Base-by-base conservation (phyloP, 2,888 invertebrate genomes). In the Sarcophaga caerulescens region DNA sequence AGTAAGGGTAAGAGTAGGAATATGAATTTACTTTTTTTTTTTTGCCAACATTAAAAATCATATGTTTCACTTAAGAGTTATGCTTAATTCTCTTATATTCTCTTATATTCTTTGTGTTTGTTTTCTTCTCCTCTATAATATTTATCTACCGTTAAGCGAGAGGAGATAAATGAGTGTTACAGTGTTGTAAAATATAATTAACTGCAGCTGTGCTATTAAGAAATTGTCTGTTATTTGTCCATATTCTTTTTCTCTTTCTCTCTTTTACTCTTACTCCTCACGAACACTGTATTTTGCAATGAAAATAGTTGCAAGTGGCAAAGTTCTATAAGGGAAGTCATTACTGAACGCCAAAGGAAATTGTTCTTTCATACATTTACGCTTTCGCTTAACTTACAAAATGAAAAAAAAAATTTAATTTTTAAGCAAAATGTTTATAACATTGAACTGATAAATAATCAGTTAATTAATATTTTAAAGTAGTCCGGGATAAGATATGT, bases 181-280 rank as follows among this genome's bases (percentile, higher is more conserved):
- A 76, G 59, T 63, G 68, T 47, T 73, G 80, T 75, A 45, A 68
- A 82, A 69, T 63, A 83, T 83, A 83, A 85, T 85, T 85, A 83
- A 83, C 83, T 81, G 83, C 85, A 85, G 83, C 80, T 85, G 85
- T 77, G 83, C 66, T 75, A 63, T 68, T 63, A 76, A 85, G 65
- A 76, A 85, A 79, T 82, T 75, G 60, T 68, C 62, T 66, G 74
- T 14, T 14, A 75, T 21, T 79, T 63, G 47, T 79, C 63, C 47
- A 62, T 70, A 11, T 19, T 45, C 19, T 21, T 45, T 19, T n/a
- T 19, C 19, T 45, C 44, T 66, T 2, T 21, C 19, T n/a, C 52
- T 2, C 11, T 17, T 5, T n/a, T 19, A 6, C 35, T 35, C 10
- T 35, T 35, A 1, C 35, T 35, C 35, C 35, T 35, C 23, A n/a